phyloP scores from a whole-genome alignment of 2,797 vertebrate genomes.

The Oreonectes daqikongensis region DNA sequence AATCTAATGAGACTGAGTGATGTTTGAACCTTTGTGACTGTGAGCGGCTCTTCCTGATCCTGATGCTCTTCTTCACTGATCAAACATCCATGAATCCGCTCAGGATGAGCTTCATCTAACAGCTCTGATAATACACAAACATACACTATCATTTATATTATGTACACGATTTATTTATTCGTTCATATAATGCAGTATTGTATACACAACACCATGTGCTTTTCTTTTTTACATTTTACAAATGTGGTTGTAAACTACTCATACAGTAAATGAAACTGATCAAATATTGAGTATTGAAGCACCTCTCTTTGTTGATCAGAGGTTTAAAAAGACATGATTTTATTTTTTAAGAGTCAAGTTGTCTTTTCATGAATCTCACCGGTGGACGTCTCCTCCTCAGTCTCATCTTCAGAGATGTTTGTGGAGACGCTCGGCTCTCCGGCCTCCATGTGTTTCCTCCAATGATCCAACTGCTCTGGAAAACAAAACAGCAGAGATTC shows the following conservation, averaged over 20 bases:
- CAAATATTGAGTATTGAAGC: too few species aligned
- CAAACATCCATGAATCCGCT: constrained; percentile 44
- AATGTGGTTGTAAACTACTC: too few species aligned
- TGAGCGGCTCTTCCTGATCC: constrained; percentile 43
- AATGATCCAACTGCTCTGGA: constrained; percentile 93
- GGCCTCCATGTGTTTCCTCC: constrained; percentile 96
- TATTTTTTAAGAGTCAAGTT: too few species aligned
- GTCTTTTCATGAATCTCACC: constrained; percentile 71
- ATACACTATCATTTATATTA: neutral
- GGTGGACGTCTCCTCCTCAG: constrained; percentile 89
- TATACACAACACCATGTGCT: too few species aligned
- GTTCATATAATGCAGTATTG: too few species aligned
- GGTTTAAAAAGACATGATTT: too few species aligned
- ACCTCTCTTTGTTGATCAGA: too few species aligned
- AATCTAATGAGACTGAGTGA: too few species aligned
- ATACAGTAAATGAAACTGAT: too few species aligned
- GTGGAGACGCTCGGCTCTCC: constrained; percentile 89
- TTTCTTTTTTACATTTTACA: too few species aligned
- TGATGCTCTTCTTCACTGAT: constrained; percentile 40
- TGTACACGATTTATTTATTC: too few species aligned
- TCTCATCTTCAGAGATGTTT: constrained; percentile 93
- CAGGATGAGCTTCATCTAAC: constrained; percentile 55
- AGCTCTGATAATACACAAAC: constrained; percentile 33
- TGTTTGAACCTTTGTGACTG: constrained; percentile 48
- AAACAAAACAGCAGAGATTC: neutral